Conservation (phyloP, 2,888 invertebrate species). For the Bellardia pandia region DNA sequence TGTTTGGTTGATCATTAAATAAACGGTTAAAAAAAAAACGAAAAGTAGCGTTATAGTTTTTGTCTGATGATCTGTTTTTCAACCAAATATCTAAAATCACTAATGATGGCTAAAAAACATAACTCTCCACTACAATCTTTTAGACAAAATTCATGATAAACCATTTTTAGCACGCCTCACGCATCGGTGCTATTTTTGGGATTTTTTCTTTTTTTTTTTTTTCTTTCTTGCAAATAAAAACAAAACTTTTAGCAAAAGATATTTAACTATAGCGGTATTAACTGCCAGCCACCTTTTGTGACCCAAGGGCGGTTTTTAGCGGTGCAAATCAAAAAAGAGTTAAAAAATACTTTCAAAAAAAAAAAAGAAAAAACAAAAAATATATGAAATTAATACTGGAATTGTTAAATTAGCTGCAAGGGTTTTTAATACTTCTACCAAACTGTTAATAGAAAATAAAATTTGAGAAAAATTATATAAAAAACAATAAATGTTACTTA, state of each 20-base stretch:
- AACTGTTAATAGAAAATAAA: constrained; percentile 14
- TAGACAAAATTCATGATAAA: constrained; percentile 51
- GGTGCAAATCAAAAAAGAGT: constrained; percentile 55
- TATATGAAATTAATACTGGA: constrained; percentile 29
- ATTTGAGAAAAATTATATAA: background rate
- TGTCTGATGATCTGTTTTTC: background rate
- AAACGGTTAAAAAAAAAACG: constrained; percentile 37
- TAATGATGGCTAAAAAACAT: constrained; percentile 14
- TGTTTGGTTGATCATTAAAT: constrained; percentile 57
- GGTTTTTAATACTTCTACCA: constrained; percentile 49
- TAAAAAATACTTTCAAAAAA: background rate
- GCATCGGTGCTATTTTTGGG: constrained; percentile 23
- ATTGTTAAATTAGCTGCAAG: constrained; percentile 60
- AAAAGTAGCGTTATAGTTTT: constrained; percentile 51
- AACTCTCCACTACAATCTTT: constrained; percentile 27
- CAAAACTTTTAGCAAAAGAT: constrained; percentile 9
- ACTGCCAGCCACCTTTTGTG: constrained; percentile 18
- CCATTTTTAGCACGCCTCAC: constrained; percentile 37
- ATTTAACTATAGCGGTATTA: constrained; percentile 40
- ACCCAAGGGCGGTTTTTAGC: constrained; percentile 62
- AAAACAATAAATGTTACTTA: background rate
- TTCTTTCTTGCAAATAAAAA: background rate
- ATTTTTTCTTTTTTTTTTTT: constrained; percentile 11
- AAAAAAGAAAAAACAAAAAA: constrained; percentile 4
- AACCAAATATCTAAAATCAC: constrained; percentile 24